Conservation (phyloP, 2,113 vertebrate genomes). For the Irena cyanogastra region DNA sequence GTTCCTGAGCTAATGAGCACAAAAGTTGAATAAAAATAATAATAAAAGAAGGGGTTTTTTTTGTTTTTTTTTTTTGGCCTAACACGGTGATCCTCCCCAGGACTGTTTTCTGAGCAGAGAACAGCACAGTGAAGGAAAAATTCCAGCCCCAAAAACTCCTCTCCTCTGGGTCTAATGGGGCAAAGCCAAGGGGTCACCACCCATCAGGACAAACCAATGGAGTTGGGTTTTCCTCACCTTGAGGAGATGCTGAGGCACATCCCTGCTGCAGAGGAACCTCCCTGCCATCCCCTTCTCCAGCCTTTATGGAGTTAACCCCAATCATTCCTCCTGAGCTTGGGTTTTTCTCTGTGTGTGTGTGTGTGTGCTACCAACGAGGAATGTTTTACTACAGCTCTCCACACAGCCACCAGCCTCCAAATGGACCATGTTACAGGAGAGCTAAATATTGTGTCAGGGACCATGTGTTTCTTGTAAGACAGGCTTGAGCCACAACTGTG, state of each 20-base stretch:
- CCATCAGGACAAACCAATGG: fast-evolving
- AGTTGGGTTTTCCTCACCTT: not conserved
- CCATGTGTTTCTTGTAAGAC: conserved; percentile 76
- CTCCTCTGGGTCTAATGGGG: not conserved
- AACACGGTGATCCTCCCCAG: not conserved
- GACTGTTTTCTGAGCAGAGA: not conserved
- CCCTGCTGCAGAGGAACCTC: not conserved
- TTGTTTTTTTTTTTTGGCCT: not conserved
- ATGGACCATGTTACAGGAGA: conserved; percentile 71
- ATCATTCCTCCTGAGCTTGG: not conserved
- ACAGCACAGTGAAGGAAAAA: not conserved
- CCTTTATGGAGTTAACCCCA: conserved; percentile 51
- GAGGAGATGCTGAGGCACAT: not conserved
- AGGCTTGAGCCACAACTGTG: conserved; percentile 38
- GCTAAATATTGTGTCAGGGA: conserved; percentile 69
- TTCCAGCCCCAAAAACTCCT: not conserved
- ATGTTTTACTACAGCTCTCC: conserved; percentile 70
- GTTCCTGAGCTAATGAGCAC: conserved; percentile 26
- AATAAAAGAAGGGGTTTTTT: not conserved
- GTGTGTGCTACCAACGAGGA: conserved; percentile 50
- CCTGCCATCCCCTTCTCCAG: not conserved
- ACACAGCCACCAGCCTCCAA: conserved; percentile 74
- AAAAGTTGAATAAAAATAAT: conserved; percentile 10
- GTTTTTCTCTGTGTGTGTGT: not conserved
- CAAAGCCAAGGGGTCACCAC: not conserved